Conservation (phyloP, 1,140 invertebrate genomes). For the Penaeus japonicus region DNA sequence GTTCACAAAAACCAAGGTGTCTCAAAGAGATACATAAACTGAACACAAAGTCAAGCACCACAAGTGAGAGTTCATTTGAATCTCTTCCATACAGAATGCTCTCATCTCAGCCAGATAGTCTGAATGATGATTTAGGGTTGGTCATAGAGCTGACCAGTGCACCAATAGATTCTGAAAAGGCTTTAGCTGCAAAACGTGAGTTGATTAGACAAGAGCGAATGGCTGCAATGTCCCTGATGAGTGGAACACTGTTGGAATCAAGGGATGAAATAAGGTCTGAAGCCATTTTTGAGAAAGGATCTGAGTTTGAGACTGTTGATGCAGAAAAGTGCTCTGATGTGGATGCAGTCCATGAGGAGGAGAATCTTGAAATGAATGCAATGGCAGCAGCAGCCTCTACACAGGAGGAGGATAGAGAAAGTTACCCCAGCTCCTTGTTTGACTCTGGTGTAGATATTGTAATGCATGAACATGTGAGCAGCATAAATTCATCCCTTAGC, state of each 20-base stretch:
- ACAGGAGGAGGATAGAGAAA: background rate
- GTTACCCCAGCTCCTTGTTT: background rate
- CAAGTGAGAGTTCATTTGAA: conserved; percentile 52
- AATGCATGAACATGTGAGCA: background rate
- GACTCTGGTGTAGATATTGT: conserved; percentile 37
- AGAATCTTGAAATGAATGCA: background rate
- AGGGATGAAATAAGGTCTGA: background rate
- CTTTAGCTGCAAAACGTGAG: conserved; percentile 28
- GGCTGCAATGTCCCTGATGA: conserved; percentile 35
- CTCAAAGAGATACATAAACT: conserved; percentile 40
- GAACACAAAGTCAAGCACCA: conserved; percentile 45
- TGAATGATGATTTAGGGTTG: conserved; percentile 28
- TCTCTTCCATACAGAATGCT: conserved; percentile 45
- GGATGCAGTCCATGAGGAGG: background rate
- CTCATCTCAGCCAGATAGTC: conserved; percentile 39
- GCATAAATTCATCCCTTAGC: background rate
- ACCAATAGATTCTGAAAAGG: conserved; percentile 22
- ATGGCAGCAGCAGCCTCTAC: background rate
- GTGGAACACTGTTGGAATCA: background rate
- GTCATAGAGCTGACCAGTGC: conserved; percentile 31
- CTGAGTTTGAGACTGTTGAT: background rate
- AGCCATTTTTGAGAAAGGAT: background rate
- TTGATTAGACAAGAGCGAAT: conserved; percentile 38
- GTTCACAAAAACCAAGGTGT: conserved; percentile 24
- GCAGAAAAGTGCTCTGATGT: background rate